Conservation (phyloP, 2,888 invertebrate species). For the Agrochola macilenta region DNA sequence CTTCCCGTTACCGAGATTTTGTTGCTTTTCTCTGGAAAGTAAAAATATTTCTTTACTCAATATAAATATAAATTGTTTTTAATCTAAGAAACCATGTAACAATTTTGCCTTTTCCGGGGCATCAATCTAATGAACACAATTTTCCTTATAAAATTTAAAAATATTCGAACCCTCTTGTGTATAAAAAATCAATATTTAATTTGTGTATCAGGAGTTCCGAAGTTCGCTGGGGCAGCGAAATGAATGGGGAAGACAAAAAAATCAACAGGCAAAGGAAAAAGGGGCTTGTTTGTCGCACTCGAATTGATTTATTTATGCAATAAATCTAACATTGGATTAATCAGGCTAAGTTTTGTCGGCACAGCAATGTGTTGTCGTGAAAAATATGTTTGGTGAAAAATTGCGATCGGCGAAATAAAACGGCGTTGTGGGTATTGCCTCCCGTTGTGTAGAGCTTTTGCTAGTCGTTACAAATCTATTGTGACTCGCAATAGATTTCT, state of each 20-base stretch:
- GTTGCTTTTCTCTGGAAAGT: not conserved
- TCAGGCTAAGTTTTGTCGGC: conserved; percentile 84
- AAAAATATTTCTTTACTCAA: conserved; percentile 12
- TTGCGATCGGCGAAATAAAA: conserved; percentile 58
- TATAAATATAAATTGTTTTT: conserved; percentile 28
- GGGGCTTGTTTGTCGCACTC: conserved; percentile 80
- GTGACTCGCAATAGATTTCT: conserved; percentile 29
- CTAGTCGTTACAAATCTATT: not conserved
- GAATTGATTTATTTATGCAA: conserved; percentile 87
- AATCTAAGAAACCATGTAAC: conserved; percentile 46
- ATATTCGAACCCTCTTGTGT: conserved; percentile 51
- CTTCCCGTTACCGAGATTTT: not conserved
- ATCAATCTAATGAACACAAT: conserved; percentile 65
- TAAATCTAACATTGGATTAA: conserved; percentile 88
- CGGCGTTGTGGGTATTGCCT: conserved; percentile 48
- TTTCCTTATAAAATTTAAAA: conserved; percentile 60
- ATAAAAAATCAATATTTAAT: conserved; percentile 72
- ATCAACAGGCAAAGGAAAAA: conserved; percentile 69
- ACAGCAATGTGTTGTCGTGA: conserved; percentile 79
- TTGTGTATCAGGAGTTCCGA: conserved; percentile 70
- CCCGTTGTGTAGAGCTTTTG: conserved; percentile 38
- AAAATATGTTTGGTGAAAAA: conserved; percentile 69
- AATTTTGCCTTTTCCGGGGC: conserved; percentile 50
- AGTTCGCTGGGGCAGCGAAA: conserved; percentile 73
- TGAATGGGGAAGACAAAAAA: conserved; percentile 77